phyloP scores from a whole-genome alignment of 1,140 invertebrate genomes.

The Trypoxylus dichotomus region DNA sequence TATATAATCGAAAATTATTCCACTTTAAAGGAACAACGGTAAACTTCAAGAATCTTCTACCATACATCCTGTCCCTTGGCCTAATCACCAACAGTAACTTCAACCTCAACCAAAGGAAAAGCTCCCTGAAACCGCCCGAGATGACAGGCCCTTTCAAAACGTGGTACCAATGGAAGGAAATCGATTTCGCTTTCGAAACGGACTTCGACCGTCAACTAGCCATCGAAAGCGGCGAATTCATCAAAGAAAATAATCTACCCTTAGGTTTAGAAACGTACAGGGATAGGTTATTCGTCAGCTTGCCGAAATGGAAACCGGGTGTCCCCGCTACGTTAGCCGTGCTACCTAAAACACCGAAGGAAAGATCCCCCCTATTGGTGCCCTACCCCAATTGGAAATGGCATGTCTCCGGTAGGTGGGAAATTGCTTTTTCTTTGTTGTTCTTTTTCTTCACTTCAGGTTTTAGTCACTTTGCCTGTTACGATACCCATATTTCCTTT shows the following conservation, averaged over 20 bases:
- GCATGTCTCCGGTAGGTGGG: constrained; percentile 63
- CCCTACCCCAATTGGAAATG: constrained; percentile 77
- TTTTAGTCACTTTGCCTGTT: no score
- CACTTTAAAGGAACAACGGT: background rate
- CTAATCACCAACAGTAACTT: constrained; percentile 23
- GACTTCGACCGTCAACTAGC: constrained; percentile 55
- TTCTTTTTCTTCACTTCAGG: no score
- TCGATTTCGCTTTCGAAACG: constrained; percentile 62
- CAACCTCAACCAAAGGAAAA: background rate
- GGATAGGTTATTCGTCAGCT: constrained; percentile 67
- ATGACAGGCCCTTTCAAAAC: constrained; percentile 49
- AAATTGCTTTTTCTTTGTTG: no score
- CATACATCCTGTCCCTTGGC: constrained; percentile 34
- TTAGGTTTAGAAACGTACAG: constrained; percentile 70
- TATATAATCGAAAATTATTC: background rate
- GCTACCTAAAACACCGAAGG: constrained; percentile 57
- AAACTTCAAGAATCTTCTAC: constrained; percentile 28
- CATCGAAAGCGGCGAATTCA: constrained; percentile 60
- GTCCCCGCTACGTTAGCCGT: constrained; percentile 71
- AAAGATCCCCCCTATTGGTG: constrained; percentile 63
- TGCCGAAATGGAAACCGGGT: constrained; percentile 81
- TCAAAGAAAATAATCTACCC: constrained; percentile 72
- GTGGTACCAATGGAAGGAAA: constrained; percentile 60
- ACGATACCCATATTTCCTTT: no score
- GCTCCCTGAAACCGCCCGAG: constrained; percentile 33